Conservation (phyloP, 1,140 invertebrate species). For the Aplysia californica region DNA sequence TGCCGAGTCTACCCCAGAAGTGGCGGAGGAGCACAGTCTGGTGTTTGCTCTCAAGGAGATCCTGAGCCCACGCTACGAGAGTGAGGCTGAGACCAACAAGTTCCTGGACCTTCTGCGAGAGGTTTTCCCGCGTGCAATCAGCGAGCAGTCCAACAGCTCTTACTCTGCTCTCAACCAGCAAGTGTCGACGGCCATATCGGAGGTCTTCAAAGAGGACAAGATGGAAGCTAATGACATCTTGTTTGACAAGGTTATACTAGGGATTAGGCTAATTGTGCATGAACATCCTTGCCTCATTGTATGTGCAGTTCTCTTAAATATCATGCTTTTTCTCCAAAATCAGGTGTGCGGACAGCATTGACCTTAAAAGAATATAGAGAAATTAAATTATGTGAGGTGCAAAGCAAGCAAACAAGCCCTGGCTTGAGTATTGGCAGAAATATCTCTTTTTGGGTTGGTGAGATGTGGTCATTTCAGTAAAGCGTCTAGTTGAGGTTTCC, state of each 20-base stretch:
- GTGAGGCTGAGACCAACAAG: slow-evolving; percentile 39
- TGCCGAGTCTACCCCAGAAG: slow-evolving; percentile 16
- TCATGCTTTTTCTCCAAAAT: too few species aligned
- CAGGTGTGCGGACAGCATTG: too few species aligned
- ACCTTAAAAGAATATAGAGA: too few species aligned
- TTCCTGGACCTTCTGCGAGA: slow-evolving; percentile 52
- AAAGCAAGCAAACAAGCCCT: too few species aligned
- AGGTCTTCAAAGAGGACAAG: slow-evolving; percentile 58
- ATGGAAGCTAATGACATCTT: slow-evolving; percentile 46
- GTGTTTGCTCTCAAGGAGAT: slow-evolving; percentile 51
- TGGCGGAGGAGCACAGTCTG: slow-evolving; percentile 53
- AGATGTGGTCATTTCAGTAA: too few species aligned
- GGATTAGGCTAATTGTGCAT: neutral
- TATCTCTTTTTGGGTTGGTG: too few species aligned
- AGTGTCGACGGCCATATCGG: slow-evolving; percentile 51
- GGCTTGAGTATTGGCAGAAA: too few species aligned
- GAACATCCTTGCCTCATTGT: neutral
- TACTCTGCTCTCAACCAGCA: slow-evolving; percentile 35
- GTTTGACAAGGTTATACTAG: slow-evolving; percentile 52
- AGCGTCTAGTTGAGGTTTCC: too few species aligned
- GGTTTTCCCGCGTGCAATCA: slow-evolving; percentile 51
- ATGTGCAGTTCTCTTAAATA: too few species aligned
- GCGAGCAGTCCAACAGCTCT: slow-evolving; percentile 28
- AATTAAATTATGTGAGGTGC: too few species aligned
- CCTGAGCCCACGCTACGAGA: slow-evolving; percentile 40